A percentile compares a stretch with the other conserved stretches of the same genome.
Evolutionary conservation across 2,888 invertebrate genomes (phyloP).

Genomic region (Drosophila histrio): DNA sequence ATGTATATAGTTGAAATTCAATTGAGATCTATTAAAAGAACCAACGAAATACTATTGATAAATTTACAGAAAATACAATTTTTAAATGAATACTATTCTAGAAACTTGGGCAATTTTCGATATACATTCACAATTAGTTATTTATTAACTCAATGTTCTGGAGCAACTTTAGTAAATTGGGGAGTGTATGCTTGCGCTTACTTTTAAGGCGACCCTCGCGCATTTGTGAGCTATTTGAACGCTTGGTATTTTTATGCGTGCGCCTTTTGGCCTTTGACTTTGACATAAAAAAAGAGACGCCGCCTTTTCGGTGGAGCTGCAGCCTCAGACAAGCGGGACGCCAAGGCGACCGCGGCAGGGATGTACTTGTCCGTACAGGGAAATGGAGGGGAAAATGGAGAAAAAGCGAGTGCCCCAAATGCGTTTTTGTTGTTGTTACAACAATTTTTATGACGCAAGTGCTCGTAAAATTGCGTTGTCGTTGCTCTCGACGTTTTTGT

Average conservation of each 20-base stretch:
- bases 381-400: not conserved
- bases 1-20: too few species aligned
- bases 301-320: slow-evolving; percentile 39
- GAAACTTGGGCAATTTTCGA: too few species aligned
- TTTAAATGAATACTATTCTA: too few species aligned
- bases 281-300: slow-evolving; percentile 68
- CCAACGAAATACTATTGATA: too few species aligned
- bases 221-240: slow-evolving; percentile 26
- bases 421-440: slow-evolving; percentile 74
- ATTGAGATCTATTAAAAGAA: too few species aligned
- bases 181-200: not conserved
- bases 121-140: too few species aligned
- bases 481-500: slow-evolving; percentile 18
- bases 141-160: too few species aligned
- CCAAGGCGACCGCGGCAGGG: not conserved
- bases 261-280: slow-evolving; percentile 73
- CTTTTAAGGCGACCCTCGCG: slow-evolving; percentile 47
- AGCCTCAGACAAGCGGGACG: slow-evolving; percentile 12
- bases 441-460: slow-evolving; percentile 69
- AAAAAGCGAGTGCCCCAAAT: slow-evolving; percentile 51
- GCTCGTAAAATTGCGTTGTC: slow-evolving; percentile 66
- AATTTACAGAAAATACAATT: too few species aligned
- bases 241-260: slow-evolving; percentile 60
- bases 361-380: not conserved
- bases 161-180: too few species aligned